Percentiles rank a stretch among this genome's conserved stretches.
These are phyloP conservation scores for Acrocephalus kingi DNA, from an alignment of 2,113 vertebrate genomes.

Conservation along the genomic window DNA sequence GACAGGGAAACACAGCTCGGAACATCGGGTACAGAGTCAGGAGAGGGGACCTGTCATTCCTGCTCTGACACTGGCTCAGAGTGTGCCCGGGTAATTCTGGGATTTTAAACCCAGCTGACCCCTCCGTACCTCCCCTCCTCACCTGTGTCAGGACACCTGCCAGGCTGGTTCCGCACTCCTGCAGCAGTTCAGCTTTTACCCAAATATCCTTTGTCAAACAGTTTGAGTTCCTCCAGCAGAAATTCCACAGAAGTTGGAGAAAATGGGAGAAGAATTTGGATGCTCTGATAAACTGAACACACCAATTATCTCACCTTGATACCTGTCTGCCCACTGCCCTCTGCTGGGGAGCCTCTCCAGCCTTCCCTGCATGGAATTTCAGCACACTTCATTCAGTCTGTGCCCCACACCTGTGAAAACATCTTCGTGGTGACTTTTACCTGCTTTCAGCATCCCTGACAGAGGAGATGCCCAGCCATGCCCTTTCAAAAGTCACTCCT, in stretches of 20 bases:
- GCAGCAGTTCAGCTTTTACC: neutral
- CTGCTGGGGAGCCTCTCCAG: neutral
- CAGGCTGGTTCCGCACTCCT: neutral
- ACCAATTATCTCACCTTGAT: neutral
- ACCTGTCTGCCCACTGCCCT: neutral
- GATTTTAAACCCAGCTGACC: neutral
- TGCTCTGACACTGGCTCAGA: neutral
- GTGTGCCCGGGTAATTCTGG: neutral
- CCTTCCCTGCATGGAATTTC: neutral
- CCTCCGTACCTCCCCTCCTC: too few relatives aligned
- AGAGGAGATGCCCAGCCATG: neutral
- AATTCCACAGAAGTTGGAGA: neutral
- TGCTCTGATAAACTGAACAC: neutral
- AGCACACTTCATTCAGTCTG: neutral
- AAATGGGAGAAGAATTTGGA: neutral
- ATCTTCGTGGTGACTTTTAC: rapidly evolving
- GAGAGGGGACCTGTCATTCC: neutral
- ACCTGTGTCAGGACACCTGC: rapidly evolving
- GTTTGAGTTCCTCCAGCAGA: neutral
- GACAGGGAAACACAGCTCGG: neutral
- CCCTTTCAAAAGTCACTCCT: neutral
- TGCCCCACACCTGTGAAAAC: neutral
- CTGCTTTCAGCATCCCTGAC: neutral
- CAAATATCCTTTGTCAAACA: neutral
- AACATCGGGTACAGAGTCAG: neutral